A percentile compares a stretch with the other conserved stretches of the same genome.
Evolutionary conservation across 2,888 invertebrate genomes (phyloP).

Genomic region (Thecocarcelia acutangulata): DNA sequence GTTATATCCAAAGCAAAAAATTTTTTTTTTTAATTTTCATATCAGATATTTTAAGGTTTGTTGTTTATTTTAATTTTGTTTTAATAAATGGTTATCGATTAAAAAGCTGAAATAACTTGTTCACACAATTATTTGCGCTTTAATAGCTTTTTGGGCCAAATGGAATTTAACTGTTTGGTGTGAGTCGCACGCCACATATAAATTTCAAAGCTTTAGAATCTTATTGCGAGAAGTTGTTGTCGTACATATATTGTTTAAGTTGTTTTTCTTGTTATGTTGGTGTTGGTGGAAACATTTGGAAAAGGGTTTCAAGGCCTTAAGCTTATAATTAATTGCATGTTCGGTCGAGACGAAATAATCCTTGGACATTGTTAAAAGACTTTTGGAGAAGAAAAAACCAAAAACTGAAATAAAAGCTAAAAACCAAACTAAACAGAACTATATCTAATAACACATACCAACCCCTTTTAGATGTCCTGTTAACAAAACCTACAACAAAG

Average conservation of each 20-base stretch:
- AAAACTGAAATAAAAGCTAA: conserved; percentile 27
- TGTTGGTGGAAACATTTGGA: conserved; percentile 58
- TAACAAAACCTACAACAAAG: conserved; percentile 36
- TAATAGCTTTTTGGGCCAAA: conserved; percentile 50
- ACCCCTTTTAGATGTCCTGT: conserved; percentile 20
- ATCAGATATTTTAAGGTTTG: too few relatives aligned
- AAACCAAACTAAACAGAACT: conserved; percentile 55
- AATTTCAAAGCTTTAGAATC: conserved; percentile 52
- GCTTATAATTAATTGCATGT: conserved; percentile 82
- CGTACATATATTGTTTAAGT: conserved; percentile 32
- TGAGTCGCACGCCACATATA: conserved; percentile 24
- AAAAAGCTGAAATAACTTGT: not conserved
- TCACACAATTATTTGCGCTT: conserved; percentile 1
- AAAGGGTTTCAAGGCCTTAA: conserved; percentile 80
- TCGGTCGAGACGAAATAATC: conserved; percentile 81
- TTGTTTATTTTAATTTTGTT: too few relatives aligned
- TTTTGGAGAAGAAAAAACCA: conserved; percentile 24
- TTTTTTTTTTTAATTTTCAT: too few relatives aligned
- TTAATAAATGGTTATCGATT: conserved; percentile 11
- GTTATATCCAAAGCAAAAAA: too few relatives aligned
- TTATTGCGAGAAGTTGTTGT: not conserved
- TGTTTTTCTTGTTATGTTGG: conserved; percentile 66
- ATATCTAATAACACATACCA: conserved; percentile 35
- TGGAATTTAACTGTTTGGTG: not conserved
- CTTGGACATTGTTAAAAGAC: conserved; percentile 73